phyloP scores from a whole-genome alignment of 2,888 invertebrate genomes.

The Eupithecia vulgata region DNA sequence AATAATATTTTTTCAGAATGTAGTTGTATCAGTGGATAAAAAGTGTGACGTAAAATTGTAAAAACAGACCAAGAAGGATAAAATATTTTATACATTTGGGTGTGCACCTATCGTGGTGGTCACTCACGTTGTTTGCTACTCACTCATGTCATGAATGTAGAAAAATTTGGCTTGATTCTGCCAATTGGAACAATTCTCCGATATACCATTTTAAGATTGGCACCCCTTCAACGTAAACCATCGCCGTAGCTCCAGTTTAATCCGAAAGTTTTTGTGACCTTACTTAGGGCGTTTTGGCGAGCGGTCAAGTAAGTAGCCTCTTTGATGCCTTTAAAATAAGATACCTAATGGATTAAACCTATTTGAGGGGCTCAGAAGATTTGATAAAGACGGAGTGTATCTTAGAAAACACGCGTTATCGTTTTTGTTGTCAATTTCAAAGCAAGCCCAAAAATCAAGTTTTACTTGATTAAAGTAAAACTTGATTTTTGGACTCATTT shows the following conservation, averaged over 20 bases:
- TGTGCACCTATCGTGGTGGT: not conserved
- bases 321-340: constrained; percentile 7
- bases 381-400: not conserved
- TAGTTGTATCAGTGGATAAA: not conserved
- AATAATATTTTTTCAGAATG: not conserved
- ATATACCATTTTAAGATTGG: not conserved
- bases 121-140: not conserved
- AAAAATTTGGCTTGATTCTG: not conserved
- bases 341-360: constrained; percentile 9
- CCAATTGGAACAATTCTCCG: no score
- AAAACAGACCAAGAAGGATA: not conserved
- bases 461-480: no score
- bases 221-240: not conserved
- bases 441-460: no score
- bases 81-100: not conserved
- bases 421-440: not conserved
- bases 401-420: not conserved
- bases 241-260: not conserved
- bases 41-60: not conserved
- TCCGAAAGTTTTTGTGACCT: constrained; percentile 21
- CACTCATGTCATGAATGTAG: not conserved
- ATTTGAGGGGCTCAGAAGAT: not conserved
- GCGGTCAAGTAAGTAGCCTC: constrained; percentile 15
- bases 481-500: no score
- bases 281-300: constrained; percentile 5